A percentile compares a stretch with the other conserved stretches of the same genome.
phyloP scores from a whole-genome alignment of 2,797 vertebrate genomes.

The Pseudochirops cupreus region DNA sequence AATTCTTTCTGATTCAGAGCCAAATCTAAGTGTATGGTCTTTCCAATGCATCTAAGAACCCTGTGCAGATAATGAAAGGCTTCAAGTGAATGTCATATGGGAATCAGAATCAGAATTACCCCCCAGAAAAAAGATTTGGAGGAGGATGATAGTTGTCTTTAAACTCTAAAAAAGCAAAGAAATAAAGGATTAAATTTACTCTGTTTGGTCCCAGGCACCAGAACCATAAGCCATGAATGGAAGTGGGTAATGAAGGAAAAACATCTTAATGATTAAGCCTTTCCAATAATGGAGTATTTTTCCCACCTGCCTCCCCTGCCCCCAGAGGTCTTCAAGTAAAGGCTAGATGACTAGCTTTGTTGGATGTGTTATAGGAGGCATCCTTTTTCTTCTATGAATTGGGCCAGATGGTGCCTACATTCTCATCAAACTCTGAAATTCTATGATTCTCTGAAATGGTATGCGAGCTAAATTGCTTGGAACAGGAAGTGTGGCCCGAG shows the following conservation, averaged over 20 bases:
- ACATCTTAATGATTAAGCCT: neutral
- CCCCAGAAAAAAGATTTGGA: neutral
- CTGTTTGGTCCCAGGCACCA: neutral
- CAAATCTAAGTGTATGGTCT: neutral
- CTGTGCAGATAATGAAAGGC: neutral
- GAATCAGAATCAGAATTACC: neutral
- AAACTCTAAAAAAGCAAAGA: neutral
- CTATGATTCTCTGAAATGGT: neutral
- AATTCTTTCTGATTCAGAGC: neutral
- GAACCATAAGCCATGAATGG: neutral
- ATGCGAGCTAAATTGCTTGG: neutral
- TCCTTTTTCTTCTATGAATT: neutral
- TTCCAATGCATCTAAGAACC: neutral
- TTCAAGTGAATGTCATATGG: neutral
- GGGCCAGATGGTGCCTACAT: neutral
- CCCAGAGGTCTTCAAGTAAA: neutral
- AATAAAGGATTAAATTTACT: neutral
- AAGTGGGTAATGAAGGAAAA: neutral
- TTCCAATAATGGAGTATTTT: neutral
- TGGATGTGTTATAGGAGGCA: neutral
- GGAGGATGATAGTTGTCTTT: neutral
- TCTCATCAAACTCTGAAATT: neutral
- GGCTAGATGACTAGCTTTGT: neutral
- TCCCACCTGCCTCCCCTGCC: neutral
- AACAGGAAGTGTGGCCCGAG: neutral